Evolutionary conservation across 2,113 vertebrate species (phyloP), one percentile per base, ranked within the genome.

Genomic region (Oryzias javanicus): DNA sequence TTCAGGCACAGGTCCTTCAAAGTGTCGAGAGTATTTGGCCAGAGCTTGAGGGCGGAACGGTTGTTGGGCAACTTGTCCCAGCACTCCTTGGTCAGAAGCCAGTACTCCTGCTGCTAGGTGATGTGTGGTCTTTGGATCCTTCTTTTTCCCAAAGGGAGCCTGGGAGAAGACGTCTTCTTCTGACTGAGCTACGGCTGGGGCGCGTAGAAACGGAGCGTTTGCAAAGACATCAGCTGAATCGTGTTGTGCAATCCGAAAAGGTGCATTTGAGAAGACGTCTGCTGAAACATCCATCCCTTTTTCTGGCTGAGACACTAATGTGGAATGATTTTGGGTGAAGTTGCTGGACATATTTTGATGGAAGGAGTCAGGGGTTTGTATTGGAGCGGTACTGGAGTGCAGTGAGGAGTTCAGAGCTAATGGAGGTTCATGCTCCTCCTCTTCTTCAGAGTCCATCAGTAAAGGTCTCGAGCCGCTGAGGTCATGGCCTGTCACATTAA

Each of bases 11-110:
- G 94, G 90, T 1, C 92, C 93, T n/a, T 94, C 78, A 77, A 95
- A 98, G 89, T 99, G 96, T 50, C 95, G 93, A 77, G 97, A 99
- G 58, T 99, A 99, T 81, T 98, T 99, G 41, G 94, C 83, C 53
- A 99, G 76, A 49, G 94, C 87, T 45, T 96, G 94, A 0, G 94
- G 94, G 62, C 88, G 93, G 91, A 98, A 97, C 18, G 95, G 90
- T 8, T 92, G 90, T 55, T 76, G 82, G 27, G 72, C 75, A 20
- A 80, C 66, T 0, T 92, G 67, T 61, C 88, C 91, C 46, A 93
- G 83, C 41, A 69, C 46, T 0, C 83, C 86, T 14, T 93, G 93
- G 19, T 91, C 92, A 3, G 91, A 85, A 60, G 54, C 62, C 2
- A 72, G 70, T 54, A 48, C 70, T 49, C 62, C 64, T 25, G 64